Conservation (phyloP, 2,113 vertebrate genomes). For the Centropus unirufus region DNA sequence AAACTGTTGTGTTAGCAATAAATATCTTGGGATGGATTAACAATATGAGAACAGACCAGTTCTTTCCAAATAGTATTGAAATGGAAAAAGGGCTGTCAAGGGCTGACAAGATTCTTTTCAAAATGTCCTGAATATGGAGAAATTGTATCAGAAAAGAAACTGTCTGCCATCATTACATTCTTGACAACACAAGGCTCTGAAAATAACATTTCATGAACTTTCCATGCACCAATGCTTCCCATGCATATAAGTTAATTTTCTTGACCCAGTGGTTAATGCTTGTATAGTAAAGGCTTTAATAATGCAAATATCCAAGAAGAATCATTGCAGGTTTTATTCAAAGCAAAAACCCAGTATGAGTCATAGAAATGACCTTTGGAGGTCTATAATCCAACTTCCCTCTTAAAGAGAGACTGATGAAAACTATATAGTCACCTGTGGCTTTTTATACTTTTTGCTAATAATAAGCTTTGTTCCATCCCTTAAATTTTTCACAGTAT, state of each 20-base stretch:
- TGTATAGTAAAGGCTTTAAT: not conserved
- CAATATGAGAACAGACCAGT: not conserved
- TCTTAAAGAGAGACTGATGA: not conserved
- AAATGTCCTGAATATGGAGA: not conserved
- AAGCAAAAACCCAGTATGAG: not conserved
- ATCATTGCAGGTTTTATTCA: not conserved
- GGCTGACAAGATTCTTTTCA: not conserved
- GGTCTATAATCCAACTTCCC: not conserved
- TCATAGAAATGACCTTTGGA: not conserved
- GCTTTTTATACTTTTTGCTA: not conserved
- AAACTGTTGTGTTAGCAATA: not conserved
- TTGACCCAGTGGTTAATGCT: not conserved
- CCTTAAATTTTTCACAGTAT: not conserved
- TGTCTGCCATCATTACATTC: not conserved
- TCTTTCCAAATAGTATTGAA: not conserved
- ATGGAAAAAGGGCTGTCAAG: not conserved
- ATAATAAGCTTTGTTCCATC: not conserved
- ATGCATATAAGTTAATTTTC: not conserved
- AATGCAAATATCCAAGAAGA: not conserved
- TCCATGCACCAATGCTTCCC: not conserved
- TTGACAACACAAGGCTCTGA: not conserved
- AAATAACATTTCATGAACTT: not conserved
- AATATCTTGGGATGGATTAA: not conserved
- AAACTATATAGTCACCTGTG: not conserved
- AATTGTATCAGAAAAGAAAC: not conserved